phyloP scores from a whole-genome alignment of 2,797 vertebrate genomes.

The Aplochiton taeniatus region DNA sequence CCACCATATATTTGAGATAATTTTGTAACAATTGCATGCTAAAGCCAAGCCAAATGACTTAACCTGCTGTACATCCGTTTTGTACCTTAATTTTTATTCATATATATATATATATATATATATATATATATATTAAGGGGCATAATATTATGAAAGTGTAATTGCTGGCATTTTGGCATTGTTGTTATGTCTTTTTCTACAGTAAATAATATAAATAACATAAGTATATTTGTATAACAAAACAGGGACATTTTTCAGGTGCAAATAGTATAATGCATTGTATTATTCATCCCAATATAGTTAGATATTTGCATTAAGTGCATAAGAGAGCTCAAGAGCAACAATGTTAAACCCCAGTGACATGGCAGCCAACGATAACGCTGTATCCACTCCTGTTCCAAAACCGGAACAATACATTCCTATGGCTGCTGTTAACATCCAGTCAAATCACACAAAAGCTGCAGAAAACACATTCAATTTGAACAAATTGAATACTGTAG shows the following conservation, averaged over 20 bases:
- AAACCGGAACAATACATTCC: slow-evolving; percentile 44
- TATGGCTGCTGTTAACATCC: slow-evolving; percentile 43
- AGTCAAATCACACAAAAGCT: slow-evolving; percentile 65
- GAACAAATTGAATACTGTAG: slow-evolving; percentile 75
- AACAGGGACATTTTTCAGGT: neutral
- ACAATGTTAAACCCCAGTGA: slow-evolving; percentile 57
- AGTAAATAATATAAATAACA: too few species aligned
- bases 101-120: too few species aligned
- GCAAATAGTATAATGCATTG: neutral
- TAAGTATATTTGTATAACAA: too few species aligned
- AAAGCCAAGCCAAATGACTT: too few species aligned
- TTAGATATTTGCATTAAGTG: slow-evolving; percentile 52
- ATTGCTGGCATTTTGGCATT: neutral
- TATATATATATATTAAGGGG: too few species aligned
- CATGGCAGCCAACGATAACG: slow-evolving; percentile 71
- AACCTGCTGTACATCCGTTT: too few species aligned
- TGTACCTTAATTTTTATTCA: too few species aligned
- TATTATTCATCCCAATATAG: neutral
- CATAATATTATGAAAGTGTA: neutral
- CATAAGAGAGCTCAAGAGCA: slow-evolving; percentile 43
- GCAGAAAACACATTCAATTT: slow-evolving; percentile 63
- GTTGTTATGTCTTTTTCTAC: too few species aligned
- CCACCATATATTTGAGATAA: too few species aligned
- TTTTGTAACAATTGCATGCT: too few species aligned
- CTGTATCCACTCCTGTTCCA: slow-evolving; percentile 57